Base-by-base conservation (phyloP, 2,888 invertebrate species). In the Theretra japonica region DNA sequence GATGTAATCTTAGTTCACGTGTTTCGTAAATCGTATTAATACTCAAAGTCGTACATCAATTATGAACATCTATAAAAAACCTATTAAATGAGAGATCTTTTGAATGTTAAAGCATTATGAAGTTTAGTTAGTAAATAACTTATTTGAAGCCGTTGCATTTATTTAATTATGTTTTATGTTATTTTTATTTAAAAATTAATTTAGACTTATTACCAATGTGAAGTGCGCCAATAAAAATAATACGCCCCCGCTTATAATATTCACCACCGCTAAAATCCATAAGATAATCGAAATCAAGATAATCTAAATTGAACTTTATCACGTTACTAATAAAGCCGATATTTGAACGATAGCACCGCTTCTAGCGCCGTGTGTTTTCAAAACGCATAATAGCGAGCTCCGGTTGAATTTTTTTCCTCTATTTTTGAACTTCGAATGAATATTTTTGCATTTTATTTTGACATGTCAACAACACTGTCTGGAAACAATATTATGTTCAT, bases 401-500 rank as follows among this genome's bases (percentile, higher is more conserved):
- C 76, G 76, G 79, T 77, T 70, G 77, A 78, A 30, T 74, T 28
- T 72, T 75, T 72, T 71, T 73, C 74, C 75, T 83, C 80, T 84
- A 75, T 83, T 82, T 80, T 79, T 80, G 74, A 74, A 73, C 79
- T 82, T 77, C 73, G 76, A 80, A 84, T 82, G 84, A 83, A 84
- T 86, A 86, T 88, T 86, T 86, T 85, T 82, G 75, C 83, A 83
- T 82, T 86, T 84, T 84, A 82, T 83, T 86, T 79, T 79, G 75
- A 78, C 77, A 78, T 76, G 77, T 78, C 76, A 78, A 73, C 33
- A 56, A 25, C 56, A 25, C 53, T 65, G 53, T 28, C 70, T 73
- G 73, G 71, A 73, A 72, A 70, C 62, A 57, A 68, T 68, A 58
- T 70, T 65, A 30, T 58, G 48, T 60, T 70, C 70, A 48, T 23